A percentile compares a stretch with the other conserved stretches of the same genome.
Evolutionary conservation across 2,797 vertebrate genomes (phyloP).

Genomic region (Ptychadena robeensis): DNA sequence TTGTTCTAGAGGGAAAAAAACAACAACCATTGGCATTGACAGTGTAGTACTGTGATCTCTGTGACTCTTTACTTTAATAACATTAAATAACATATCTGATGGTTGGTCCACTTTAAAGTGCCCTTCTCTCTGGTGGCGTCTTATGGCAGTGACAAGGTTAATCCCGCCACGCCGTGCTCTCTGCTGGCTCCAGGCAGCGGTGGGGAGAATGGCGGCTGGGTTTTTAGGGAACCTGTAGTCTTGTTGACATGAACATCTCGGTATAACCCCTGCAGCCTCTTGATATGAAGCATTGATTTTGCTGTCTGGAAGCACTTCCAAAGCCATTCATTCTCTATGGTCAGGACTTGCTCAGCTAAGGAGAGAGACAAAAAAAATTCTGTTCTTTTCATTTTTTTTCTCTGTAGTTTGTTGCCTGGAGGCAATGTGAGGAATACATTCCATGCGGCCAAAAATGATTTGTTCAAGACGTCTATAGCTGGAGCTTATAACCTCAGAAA

Average conservation of each 20-base stretch:
- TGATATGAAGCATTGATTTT: conserved; percentile 99
- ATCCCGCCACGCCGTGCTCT: conserved; percentile 88
- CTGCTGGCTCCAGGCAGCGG: conserved; percentile 79
- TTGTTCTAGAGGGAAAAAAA: no score
- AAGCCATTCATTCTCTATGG: conserved; percentile 98
- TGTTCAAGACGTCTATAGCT: conserved; percentile 80
- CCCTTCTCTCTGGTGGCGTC: neutral
- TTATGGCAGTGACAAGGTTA: conserved; percentile 36
- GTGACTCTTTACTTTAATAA: no score
- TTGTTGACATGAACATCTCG: conserved; percentile 99
- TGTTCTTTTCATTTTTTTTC: conserved; percentile 78
- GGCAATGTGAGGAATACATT: conserved; percentile 89
- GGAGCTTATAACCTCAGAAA: conserved; percentile 73
- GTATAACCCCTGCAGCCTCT: conserved; percentile 98
- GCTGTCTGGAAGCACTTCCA: conserved; percentile 90
- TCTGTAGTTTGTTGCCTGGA: conserved; percentile 74
- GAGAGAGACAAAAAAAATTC: conserved; percentile 78
- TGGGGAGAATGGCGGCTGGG: conserved; percentile 87
- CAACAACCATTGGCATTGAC: no score
- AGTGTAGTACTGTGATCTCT: no score
- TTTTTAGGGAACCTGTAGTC: conserved; percentile 99
- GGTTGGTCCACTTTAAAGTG: neutral
- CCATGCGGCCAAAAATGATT: conserved; percentile 81
- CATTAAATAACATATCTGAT: neutral
- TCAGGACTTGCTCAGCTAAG: conserved; percentile 86